Evolutionary conservation across 2,113 vertebrate species (phyloP).

Genomic region (Dasyprocta punctata): DNA sequence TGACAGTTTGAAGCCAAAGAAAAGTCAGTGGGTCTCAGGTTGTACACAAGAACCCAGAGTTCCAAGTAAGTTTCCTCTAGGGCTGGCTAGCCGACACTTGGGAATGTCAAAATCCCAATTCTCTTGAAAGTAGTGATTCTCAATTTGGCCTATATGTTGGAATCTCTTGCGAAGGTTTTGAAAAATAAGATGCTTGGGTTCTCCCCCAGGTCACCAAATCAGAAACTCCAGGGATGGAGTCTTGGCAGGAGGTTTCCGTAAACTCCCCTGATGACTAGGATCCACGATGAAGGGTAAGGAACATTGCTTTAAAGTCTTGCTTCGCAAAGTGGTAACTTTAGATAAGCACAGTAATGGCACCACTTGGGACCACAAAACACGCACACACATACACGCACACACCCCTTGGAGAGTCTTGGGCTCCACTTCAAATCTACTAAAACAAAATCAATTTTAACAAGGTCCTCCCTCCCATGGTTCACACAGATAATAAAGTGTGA

Average conservation of each 20-base stretch:
- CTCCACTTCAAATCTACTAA: neutral
- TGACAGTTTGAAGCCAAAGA: slow-evolving; percentile 39
- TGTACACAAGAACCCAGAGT: slow-evolving; percentile 28
- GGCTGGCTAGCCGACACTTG: neutral
- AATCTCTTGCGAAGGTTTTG: neutral
- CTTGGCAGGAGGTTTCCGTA: neutral
- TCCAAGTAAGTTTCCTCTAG: slow-evolving; percentile 52
- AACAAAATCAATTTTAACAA: slow-evolving; percentile 20
- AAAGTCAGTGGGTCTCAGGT: slow-evolving; percentile 54
- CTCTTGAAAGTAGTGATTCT: slow-evolving; percentile 46
- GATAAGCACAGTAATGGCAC: neutral
- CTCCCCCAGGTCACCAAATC: neutral
- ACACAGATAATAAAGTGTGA: neutral
- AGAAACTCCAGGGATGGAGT: neutral
- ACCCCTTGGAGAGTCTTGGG: neutral
- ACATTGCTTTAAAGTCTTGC: neutral
- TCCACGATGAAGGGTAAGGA: neutral
- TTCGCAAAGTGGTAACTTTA: neutral
- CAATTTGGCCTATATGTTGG: neutral
- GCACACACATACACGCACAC: neutral
- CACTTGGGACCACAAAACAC: neutral
- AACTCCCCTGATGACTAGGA: neutral
- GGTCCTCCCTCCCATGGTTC: neutral
- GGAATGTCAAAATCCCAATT: slow-evolving; percentile 27
- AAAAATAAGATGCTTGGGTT: neutral